Conservation (phyloP, 2,113 vertebrate genomes). For the Onychorhynchus coronatus region DNA sequence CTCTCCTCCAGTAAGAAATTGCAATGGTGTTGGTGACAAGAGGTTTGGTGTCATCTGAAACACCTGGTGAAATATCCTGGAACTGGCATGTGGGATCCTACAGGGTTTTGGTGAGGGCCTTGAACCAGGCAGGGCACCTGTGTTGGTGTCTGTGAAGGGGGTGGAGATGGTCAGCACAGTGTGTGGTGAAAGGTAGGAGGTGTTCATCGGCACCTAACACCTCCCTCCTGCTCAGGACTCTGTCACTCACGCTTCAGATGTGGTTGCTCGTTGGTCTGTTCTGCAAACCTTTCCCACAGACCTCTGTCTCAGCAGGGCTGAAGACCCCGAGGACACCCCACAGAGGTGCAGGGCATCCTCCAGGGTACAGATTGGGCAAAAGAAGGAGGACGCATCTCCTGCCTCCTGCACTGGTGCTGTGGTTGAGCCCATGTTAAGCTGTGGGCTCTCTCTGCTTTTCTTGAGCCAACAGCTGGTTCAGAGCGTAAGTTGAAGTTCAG, state of each 20-base stretch:
- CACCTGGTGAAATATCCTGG: not conserved
- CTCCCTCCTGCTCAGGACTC: not conserved
- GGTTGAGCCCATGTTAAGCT: not conserved
- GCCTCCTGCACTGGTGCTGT: too few species aligned
- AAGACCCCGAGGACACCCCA: not conserved
- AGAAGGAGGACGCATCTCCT: not conserved
- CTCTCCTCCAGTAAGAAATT: not conserved
- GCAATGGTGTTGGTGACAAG: not conserved
- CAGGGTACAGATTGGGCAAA: not conserved
- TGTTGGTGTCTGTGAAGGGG: not conserved
- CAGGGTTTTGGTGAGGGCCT: not conserved
- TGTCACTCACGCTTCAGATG: rapidly evolving
- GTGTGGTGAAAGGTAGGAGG: not conserved
- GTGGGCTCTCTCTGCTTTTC: not conserved
- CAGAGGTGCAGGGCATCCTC: not conserved
- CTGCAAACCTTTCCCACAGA: not conserved
- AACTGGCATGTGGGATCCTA: not conserved
- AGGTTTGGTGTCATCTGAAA: not conserved
- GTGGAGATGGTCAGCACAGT: not conserved
- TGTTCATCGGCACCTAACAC: not conserved
- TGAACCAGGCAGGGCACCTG: not conserved
- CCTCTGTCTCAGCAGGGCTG: not conserved
- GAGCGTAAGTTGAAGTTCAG: not conserved
- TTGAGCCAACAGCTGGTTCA: not conserved
- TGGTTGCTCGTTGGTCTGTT: not conserved